Evolutionary conservation across 2,888 invertebrate species (phyloP).

Genomic region (Caenorhabditis sp.): DNA sequence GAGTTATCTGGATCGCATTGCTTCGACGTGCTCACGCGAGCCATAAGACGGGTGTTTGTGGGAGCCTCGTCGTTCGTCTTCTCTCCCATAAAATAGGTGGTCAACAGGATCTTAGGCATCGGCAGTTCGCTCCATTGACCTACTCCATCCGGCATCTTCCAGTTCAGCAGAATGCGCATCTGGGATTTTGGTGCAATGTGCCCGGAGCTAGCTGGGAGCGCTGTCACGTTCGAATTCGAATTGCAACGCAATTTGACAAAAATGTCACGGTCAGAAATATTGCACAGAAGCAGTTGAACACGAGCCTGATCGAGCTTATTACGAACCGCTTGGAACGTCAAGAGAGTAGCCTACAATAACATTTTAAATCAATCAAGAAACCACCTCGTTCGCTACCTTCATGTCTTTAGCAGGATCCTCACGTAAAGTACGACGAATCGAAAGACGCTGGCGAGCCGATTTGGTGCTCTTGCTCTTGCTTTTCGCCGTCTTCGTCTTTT

Average conservation of each 20-base stretch:
- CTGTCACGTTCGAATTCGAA: slow-evolving; percentile 61
- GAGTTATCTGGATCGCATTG: slow-evolving; percentile 63
- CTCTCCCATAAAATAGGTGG: slow-evolving; percentile 61
- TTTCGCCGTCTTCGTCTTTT: slow-evolving; percentile 7
- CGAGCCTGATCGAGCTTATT: slow-evolving; percentile 59
- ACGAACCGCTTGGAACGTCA: slow-evolving; percentile 45
- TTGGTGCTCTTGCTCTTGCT: neutral
- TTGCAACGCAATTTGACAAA: slow-evolving; percentile 67
- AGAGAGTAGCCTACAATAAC: slow-evolving; percentile 39
- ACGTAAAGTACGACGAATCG: slow-evolving; percentile 31
- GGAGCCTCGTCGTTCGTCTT: slow-evolving; percentile 55
- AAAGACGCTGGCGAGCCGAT: slow-evolving; percentile 36
- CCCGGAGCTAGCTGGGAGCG: slow-evolving; percentile 66
- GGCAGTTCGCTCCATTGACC: slow-evolving; percentile 63
- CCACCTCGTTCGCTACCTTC: slow-evolving; percentile 16
- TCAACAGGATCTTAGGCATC: slow-evolving; percentile 67
- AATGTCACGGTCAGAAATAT: slow-evolving; percentile 72
- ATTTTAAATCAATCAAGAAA: neutral
- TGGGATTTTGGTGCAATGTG: slow-evolving; percentile 70
- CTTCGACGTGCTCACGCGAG: slow-evolving; percentile 54
- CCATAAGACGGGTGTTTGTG: slow-evolving; percentile 57
- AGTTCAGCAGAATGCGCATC: slow-evolving; percentile 67
- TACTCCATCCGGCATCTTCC: slow-evolving; percentile 61
- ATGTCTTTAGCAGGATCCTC: slow-evolving; percentile 22
- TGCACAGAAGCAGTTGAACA: slow-evolving; percentile 71